Evolutionary conservation across 2,797 vertebrate species (phyloP).

Genomic region (Neoniphon sammara): DNA sequence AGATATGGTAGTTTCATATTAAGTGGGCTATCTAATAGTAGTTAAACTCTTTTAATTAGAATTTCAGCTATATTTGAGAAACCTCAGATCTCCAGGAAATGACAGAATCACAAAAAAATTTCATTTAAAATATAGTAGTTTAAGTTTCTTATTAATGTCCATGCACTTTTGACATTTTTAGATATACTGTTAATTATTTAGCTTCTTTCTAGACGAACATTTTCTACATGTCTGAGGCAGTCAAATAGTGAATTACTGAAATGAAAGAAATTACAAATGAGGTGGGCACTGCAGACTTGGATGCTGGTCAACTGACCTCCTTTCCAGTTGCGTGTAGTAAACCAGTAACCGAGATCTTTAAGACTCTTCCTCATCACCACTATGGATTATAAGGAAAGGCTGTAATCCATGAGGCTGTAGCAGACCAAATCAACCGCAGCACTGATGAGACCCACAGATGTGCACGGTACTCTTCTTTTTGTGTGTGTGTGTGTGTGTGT

Average conservation of each 20-base stretch:
- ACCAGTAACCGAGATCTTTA: constrained; percentile 69
- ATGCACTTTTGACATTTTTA: too few relatives aligned
- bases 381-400: constrained; percentile 70
- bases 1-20: too few relatives aligned
- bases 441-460: constrained; percentile 75
- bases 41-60: too few relatives aligned
- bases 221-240: not conserved
- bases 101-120: too few relatives aligned
- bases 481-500: constrained; percentile 49
- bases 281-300: constrained; percentile 6
- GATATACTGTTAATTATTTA: not conserved
- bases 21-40: too few relatives aligned
- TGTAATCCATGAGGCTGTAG: constrained; percentile 73
- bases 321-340: constrained; percentile 65
- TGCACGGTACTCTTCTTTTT: constrained; percentile 43
- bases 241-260: constrained; percentile 19
- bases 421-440: constrained; percentile 73
- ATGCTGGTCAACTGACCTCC: constrained; percentile 53
- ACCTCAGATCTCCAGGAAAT: too few relatives aligned
- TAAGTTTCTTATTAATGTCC: too few relatives aligned
- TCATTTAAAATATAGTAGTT: too few relatives aligned
- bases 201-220: not conserved
- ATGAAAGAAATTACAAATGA: constrained; percentile 29
- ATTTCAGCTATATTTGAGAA: too few relatives aligned
- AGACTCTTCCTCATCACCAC: constrained; percentile 67